Percentiles rank a stretch among this genome's conserved stretches.
Conservation (phyloP, 92 coral and sea anemone genomes). For the Porites cylindrica region DNA sequence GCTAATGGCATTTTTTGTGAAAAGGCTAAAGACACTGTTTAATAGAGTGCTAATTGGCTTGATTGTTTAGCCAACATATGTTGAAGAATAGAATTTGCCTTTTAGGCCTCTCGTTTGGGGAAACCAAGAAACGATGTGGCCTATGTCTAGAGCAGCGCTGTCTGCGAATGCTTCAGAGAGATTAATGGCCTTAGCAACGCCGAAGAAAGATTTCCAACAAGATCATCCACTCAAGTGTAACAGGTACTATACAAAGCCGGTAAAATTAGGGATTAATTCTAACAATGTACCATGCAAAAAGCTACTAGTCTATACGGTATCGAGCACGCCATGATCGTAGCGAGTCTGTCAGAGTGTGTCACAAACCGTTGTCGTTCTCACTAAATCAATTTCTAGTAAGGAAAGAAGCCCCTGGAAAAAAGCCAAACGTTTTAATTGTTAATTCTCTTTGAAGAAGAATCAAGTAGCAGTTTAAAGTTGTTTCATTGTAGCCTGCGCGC, state of each 20-base stretch:
- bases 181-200: slow-evolving; percentile 78
- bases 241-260: slow-evolving; percentile 61
- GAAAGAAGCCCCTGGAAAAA: too few species aligned
- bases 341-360: neutral
- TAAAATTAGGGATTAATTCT: neutral
- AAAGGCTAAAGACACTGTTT: neutral
- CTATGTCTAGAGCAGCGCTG: slow-evolving; percentile 75
- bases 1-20: neutral
- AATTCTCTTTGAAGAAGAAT: too few species aligned
- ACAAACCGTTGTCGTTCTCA: neutral
- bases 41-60: slow-evolving; percentile 1
- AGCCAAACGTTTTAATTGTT: too few species aligned
- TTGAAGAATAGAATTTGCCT: slow-evolving; percentile 6
- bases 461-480: too few species aligned
- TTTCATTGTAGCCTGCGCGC: too few species aligned
- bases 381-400: too few species aligned
- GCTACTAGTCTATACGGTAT: neutral
- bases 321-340: neutral
- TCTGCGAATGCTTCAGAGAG: slow-evolving; percentile 74
- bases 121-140: slow-evolving; percentile 86
- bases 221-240: slow-evolving; percentile 77
- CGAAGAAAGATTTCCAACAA: slow-evolving; percentile 84
- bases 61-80: slow-evolving; percentile 8
- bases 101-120: slow-evolving; percentile 90
- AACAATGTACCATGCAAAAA: slow-evolving; percentile 11